Conservation (phyloP, 2,797 vertebrate species). For the Diplodus puntazzo region DNA sequence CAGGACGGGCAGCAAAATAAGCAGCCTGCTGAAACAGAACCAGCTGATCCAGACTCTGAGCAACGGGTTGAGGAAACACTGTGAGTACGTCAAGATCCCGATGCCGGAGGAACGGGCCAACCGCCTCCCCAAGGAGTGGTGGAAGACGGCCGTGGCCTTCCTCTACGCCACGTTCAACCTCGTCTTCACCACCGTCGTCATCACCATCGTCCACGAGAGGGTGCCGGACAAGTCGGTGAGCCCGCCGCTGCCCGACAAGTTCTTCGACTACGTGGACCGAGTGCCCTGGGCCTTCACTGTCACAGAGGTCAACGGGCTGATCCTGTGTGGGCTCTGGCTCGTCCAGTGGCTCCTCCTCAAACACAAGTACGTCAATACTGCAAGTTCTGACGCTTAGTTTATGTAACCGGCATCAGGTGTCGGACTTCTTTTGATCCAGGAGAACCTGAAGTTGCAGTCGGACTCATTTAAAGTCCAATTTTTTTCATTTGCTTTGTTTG, state of each 20-base stretch:
- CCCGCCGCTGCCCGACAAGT: constrained; percentile 97
- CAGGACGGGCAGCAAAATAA: constrained; percentile 57
- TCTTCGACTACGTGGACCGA: constrained; percentile 95
- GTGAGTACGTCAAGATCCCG: constrained; percentile 91
- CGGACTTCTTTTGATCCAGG: too few relatives aligned
- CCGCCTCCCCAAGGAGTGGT: constrained; percentile 93
- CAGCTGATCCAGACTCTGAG: constrained; percentile 82
- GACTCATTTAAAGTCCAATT: too few relatives aligned
- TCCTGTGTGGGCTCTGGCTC: constrained; percentile 91
- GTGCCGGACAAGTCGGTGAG: constrained; percentile 93
- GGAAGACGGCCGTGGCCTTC: constrained; percentile 95
- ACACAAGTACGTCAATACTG: constrained; percentile 89
- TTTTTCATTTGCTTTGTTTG: too few relatives aligned
- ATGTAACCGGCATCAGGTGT: too few relatives aligned
- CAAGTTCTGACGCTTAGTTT: too few relatives aligned
- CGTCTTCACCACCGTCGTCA: constrained; percentile 93
- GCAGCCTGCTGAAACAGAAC: constrained; percentile 76
- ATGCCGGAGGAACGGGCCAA: constrained; percentile 83
- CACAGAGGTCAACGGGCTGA: constrained; percentile 95
- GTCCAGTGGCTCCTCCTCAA: constrained; percentile 94
- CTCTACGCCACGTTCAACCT: constrained; percentile 92
- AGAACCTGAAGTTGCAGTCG: too few relatives aligned
- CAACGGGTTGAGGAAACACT: constrained; percentile 85
- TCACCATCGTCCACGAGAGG: constrained; percentile 95
- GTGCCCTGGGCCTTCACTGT: constrained; percentile 95